Conservation (phyloP, 2,113 vertebrate genomes). For the Hippolais icterina region DNA sequence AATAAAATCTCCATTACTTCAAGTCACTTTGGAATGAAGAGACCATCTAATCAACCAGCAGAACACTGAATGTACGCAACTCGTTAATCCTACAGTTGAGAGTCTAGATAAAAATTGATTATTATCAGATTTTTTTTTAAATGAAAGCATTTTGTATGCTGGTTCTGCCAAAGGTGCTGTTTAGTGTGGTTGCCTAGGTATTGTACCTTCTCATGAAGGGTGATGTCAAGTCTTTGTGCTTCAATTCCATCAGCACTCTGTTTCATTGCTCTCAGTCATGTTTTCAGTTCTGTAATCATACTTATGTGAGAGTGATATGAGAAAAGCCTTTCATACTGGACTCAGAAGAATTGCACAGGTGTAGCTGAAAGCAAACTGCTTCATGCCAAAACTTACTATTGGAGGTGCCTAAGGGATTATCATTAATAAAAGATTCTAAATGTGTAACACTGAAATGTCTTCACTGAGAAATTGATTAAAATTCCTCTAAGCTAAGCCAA, state of each 20-base stretch:
- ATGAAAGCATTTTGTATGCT: not conserved
- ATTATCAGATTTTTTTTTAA: not conserved
- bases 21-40: not conserved
- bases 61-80: fast-evolving
- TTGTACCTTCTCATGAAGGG: not conserved
- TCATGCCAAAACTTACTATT: not conserved
- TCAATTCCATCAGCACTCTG: not conserved
- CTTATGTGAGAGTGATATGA: not conserved
- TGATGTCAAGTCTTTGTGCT: not conserved
- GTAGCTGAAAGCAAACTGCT: not conserved
- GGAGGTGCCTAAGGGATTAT: not conserved
- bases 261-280: not conserved
- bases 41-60: not conserved
- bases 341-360: not conserved
- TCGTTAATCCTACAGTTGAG: not conserved
- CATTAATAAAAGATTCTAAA: not conserved
- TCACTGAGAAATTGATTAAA: not conserved
- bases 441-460: not conserved
- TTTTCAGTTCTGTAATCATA: not conserved
- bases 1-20: not conserved
- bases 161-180: not conserved
- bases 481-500: not conserved
- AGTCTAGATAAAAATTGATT: not conserved
- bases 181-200: not conserved
- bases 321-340: not conserved